These are phyloP conservation scores for Tamias sibiricus DNA, from an alignment of 2,113 vertebrate species.

Conservation along the genomic window DNA sequence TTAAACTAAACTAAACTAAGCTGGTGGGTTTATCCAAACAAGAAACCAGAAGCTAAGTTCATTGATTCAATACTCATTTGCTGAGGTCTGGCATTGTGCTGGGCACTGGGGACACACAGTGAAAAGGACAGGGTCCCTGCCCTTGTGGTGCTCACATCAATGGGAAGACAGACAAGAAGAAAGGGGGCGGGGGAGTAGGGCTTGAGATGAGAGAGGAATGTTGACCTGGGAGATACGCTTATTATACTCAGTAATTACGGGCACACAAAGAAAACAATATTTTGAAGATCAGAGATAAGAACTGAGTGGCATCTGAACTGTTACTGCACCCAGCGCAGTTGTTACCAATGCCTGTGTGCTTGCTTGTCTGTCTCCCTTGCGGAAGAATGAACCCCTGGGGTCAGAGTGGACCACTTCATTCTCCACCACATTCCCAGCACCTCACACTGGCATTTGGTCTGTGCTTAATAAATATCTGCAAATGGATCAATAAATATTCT, in stretches of 20 bases:
- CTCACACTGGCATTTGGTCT: not conserved
- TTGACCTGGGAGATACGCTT: not conserved
- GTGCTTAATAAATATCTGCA: conserved; percentile 20
- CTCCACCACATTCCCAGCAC: not conserved
- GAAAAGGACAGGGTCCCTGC: not conserved
- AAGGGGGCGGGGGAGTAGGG: not conserved
- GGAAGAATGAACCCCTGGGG: not conserved
- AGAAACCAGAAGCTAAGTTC: not conserved
- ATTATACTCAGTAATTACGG: not conserved
- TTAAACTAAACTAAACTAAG: conserved; percentile 17
- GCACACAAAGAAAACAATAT: not conserved
- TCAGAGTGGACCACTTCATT: not conserved
- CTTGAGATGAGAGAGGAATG: not conserved
- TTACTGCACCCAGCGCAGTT: accelerated
- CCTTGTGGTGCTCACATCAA: not conserved
- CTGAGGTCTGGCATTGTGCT: not conserved
- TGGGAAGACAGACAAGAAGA: not conserved
- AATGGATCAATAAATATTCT: not conserved
- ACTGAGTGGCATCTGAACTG: not conserved
- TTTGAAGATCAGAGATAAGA: not conserved
- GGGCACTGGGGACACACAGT: not conserved
- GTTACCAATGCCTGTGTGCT: not conserved
- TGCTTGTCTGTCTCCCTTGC: not conserved
- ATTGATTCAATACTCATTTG: not conserved
- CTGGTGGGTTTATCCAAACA: not conserved